Evolutionary conservation across 1,140 invertebrate genomes (phyloP).

Genomic region (Portunus trituberculatus): DNA sequence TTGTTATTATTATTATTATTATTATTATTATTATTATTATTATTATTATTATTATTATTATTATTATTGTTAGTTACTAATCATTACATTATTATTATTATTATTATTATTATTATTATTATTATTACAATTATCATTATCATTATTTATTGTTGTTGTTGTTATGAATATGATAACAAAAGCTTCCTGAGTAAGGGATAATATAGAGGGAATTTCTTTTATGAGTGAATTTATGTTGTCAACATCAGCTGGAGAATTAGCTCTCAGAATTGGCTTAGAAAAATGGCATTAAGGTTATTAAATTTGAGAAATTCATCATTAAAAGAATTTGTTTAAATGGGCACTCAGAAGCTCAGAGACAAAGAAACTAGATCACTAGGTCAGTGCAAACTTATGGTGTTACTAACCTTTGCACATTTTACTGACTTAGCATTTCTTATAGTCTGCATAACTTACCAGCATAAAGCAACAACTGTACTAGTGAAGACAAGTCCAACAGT

Average conservation of each 20-base stretch:
- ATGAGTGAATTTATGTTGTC: neutral
- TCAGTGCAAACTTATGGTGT: neutral
- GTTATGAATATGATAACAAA: neutral
- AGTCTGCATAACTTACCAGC: slow-evolving; percentile 53
- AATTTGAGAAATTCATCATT: neutral
- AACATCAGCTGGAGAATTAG: neutral
- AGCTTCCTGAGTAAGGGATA: neutral
- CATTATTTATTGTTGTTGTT: no score
- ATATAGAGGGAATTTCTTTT: neutral
- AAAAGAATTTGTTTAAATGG: neutral
- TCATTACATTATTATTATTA: no score
- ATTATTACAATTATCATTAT: no score
- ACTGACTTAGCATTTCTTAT: slow-evolving; percentile 4
- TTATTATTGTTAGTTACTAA: no score
- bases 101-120: no score
- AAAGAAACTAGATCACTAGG: slow-evolving; percentile 21
- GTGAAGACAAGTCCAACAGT: slow-evolving; percentile 70
- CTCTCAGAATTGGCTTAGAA: neutral
- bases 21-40: no score
- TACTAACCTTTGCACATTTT: neutral
- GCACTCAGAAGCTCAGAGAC: neutral
- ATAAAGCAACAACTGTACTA: slow-evolving; percentile 55
- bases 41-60: no score
- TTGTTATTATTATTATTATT: no score
- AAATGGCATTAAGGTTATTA: neutral